phyloP scores from a whole-genome alignment of 1,140 invertebrate genomes.

The Lepidostoma basale region DNA sequence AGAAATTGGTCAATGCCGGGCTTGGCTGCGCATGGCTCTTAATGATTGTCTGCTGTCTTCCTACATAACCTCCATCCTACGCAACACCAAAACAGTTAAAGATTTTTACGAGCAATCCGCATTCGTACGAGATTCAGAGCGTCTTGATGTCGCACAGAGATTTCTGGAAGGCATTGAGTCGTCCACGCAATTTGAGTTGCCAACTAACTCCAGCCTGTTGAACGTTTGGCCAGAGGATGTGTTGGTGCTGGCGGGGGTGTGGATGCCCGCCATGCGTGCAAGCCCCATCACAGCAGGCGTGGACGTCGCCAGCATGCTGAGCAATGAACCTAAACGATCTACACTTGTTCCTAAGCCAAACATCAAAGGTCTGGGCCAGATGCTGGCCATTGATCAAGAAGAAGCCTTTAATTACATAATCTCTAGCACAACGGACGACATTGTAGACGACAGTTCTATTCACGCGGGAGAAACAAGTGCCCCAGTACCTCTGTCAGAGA shows the following conservation, averaged over 20 bases:
- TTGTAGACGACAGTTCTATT: neutral
- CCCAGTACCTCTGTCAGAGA: neutral
- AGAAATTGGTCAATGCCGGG: constrained; percentile 88
- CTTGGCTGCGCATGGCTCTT: constrained; percentile 86
- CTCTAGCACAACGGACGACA: constrained; percentile 50
- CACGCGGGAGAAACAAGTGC: neutral
- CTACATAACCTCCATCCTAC: constrained; percentile 79
- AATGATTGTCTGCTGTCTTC: constrained; percentile 88
- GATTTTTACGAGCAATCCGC: constrained; percentile 81
- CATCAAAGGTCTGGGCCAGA: constrained; percentile 58
- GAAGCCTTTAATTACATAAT: constrained; percentile 72
- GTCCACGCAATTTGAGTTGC: constrained; percentile 78
- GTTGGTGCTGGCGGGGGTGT: constrained; percentile 82
- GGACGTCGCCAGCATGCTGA: constrained; percentile 74
- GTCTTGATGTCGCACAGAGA: constrained; percentile 77
- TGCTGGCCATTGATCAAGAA: constrained; percentile 64
- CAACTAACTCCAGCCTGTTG: constrained; percentile 85
- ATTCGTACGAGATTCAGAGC: constrained; percentile 78
- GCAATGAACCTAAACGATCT: constrained; percentile 55
- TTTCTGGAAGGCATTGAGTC: constrained; percentile 79
- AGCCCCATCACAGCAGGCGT: constrained; percentile 69
- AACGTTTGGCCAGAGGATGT: constrained; percentile 90
- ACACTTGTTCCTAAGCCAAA: constrained; percentile 54
- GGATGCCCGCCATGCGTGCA: constrained; percentile 76
- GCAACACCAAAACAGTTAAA: constrained; percentile 72